Base-by-base conservation (phyloP, 1,140 invertebrate genomes). In the Leptinotarsa undecemlineata region DNA sequence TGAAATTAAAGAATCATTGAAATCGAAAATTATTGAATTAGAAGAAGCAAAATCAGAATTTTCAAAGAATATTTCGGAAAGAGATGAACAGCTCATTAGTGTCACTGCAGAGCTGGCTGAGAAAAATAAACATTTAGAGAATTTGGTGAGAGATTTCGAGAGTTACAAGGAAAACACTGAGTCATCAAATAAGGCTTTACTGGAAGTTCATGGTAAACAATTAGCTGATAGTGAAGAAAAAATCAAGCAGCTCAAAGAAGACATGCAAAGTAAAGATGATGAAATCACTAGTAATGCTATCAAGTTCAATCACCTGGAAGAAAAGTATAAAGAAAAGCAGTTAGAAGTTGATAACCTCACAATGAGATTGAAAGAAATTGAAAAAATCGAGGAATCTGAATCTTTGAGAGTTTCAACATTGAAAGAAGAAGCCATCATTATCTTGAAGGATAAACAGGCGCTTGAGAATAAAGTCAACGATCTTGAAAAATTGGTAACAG, bases 11-110 rank as follows among this genome's bases (percentile, higher is more conserved):
- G 76, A 78, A 57, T 4, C 61, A 20, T 74, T 87, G 1, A 84
- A 88, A 73, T 79, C 84, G 63, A 86, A 88, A 69, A 85, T 87
- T 77, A 79, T 81, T 14, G 87, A 89, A 79, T 84, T 81, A 70
- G 86, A 89, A 47, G 87, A 87, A 80, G 78, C 86, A 61, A 84
- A 86, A 60, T 81, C 78, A 66, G 85, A 89, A 79, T 79, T 86
- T 26, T 62, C 60, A 3, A 60, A 61, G 17, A 61, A 14, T 1
- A 13, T 74, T 23, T 15, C 71, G 63, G 42, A 68, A 73, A 42
- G 51, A 63, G 73, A 71, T 62, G 62, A 69, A 51, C 15, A 76
- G 21, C 2, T 60, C 26, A 26, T 21, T 71, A 77, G 21, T 17
- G 33, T 76, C 17, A 42, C 75, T 48, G 67, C 71, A 15, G 26